Evolutionary conservation across 2,888 invertebrate genomes (phyloP), one percentile per base, ranked within the genome.

Genomic region (Volucella inanis): DNA sequence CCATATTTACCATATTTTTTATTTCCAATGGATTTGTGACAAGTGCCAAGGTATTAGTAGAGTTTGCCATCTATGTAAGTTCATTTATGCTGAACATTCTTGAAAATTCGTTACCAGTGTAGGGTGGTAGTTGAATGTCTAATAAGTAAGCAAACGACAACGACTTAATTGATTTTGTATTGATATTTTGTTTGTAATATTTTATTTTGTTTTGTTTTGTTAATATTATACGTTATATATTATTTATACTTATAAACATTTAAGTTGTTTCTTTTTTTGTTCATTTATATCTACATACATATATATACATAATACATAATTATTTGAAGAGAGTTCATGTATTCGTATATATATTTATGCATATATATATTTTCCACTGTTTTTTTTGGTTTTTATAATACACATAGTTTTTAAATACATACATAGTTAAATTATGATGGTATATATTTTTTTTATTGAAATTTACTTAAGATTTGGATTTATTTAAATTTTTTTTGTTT

Each of bases 391-490:
- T 62, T 71, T 71, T 84, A 70, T 79, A 88, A 89, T 87, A 88
- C 89, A 89, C 89, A 88, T 78, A 50, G 15, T 87, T 89, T 88
- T 89, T 89, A 88, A 88, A 89, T 89, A 89, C 83, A 90, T 90
- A 87, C 88, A 89, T 90, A 90, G 89, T 89, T 72, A 90, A 89
- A 89, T 89, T 88, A 89, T 90, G 90, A 89, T 89, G 89, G 87
- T 76, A 89, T 89, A 86, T 89, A 89, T 89, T 68, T 65, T 85
- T 31, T 78, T 67, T 80, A 88, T 87, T 88, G 87, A 86, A 86
- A 74, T 78, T 54, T 81, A 70, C 43, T 70, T 74, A 71, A 70
- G 67, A 59, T 31, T 31, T 31, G 4, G 6, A 6, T 31, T 31
- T 6, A 31, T 6, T 31, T 31, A 4, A 3, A 31, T 31, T 38